phyloP scores from a whole-genome alignment of 2,888 invertebrate species.

The Penaeus monodon region DNA sequence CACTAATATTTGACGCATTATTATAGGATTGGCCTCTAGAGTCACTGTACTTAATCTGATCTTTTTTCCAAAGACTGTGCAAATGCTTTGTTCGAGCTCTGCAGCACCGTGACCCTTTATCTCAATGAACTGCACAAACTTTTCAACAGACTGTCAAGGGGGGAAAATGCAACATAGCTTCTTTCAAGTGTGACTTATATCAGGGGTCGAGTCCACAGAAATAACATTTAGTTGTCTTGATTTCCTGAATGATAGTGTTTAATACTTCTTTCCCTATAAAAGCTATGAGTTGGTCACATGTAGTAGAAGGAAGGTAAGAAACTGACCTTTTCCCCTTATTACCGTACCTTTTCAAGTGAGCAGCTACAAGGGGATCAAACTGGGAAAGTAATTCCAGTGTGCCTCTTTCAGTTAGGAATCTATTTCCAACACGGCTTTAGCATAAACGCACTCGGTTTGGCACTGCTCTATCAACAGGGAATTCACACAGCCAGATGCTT shows the following conservation, averaged over 20 bases:
- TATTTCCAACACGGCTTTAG: slow-evolving; percentile 11
- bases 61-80: too few species aligned
- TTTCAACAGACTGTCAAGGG: background rate
- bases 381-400: slow-evolving; percentile 14
- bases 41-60: too few species aligned
- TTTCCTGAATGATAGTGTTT: slow-evolving; percentile 11
- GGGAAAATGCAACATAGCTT: slow-evolving; percentile 33
- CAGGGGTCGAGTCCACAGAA: slow-evolving; percentile 20
- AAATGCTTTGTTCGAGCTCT: too few species aligned
- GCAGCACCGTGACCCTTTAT: slow-evolving; percentile 10
- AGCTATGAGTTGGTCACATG: background rate
- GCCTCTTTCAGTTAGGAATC: background rate
- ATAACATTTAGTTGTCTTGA: background rate
- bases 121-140: slow-evolving; percentile 28
- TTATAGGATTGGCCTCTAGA: slow-evolving; percentile 32
- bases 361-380: background rate
- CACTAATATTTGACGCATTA: slow-evolving; percentile 41
- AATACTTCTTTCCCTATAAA: slow-evolving; percentile 1
- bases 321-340: slow-evolving; percentile 33
- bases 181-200: slow-evolving; percentile 31
- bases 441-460: background rate
- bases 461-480: too few species aligned
- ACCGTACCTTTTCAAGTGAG: slow-evolving; percentile 15
- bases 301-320: background rate
- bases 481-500: too few species aligned